Base-by-base conservation (phyloP, 2,888 invertebrate species). In the Chelonus formosanus region DNA sequence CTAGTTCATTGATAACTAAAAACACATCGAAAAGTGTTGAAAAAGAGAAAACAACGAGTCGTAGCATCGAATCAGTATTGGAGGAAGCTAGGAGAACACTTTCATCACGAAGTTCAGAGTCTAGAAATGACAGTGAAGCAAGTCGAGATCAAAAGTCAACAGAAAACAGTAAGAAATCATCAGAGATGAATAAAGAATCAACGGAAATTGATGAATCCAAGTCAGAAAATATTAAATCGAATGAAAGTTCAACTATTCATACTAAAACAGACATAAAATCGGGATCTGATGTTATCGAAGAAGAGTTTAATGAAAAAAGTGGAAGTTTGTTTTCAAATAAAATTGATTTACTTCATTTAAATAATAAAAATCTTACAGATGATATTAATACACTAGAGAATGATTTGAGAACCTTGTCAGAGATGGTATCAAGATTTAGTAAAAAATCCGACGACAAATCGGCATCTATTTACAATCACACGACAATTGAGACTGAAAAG, bases 341-440 rank as follows among this genome's bases (percentile, higher is more conserved):
- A 61, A 58, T 80, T 7, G 77, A 80, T 56, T 76, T 73, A 36
- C 68, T 83, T 10, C 79, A 80, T 6, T 56, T 81, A 47, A 80
- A 79, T 63, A 80, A 83, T 57, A 80, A 82, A 60, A 80, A 80
- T 53, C 71, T 84, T 31, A 80, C 78, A 56, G 78, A 84, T 34
- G 80, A 84, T 52, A 82, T 84, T 55, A 80, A 75, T 57, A 80
- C 77, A 5, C 65, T 84, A 2, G 83, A 83, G 61, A 81, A 81
- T 45, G 83, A 83, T 52, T 65, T 84, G 3, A 80, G 77, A 64
- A 76, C 75, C n/a, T 74, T 84, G 7, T 80, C 81, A 3, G 81
- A 83, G 58, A 80, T 83, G 75, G 81, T 84, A 81, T 78, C 76
- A 3, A 78, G 77, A 8, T 78, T 80, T 45, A 78, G 78, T 64